phyloP scores from a whole-genome alignment of 2,113 vertebrate genomes.

The Neomonachus schauinslandi region DNA sequence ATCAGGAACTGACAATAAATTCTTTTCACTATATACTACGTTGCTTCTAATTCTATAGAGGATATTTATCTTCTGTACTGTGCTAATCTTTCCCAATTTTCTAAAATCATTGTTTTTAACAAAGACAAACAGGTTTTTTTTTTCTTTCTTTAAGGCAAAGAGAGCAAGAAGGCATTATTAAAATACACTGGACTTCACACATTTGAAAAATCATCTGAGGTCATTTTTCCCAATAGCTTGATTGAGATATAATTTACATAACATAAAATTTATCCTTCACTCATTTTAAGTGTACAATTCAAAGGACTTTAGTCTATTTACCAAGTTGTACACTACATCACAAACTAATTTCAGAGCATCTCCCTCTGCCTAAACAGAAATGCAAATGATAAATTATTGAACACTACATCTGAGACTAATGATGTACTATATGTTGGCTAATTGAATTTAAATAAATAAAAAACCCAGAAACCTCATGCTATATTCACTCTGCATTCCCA shows the following conservation, averaged over 20 bases:
- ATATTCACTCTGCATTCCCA: background rate
- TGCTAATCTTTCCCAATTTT: background rate
- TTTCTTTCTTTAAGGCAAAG: background rate
- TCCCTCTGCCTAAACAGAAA: background rate
- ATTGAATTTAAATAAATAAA: background rate
- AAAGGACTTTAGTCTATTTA: background rate
- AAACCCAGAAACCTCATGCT: background rate
- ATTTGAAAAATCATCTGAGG: background rate
- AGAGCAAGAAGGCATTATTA: background rate
- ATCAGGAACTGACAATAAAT: background rate
- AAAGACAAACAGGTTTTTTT: background rate
- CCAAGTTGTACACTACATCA: background rate
- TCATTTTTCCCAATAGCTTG: background rate
- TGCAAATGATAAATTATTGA: background rate
- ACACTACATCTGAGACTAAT: background rate
- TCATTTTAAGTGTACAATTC: background rate
- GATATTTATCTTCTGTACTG: background rate
- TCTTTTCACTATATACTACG: background rate
- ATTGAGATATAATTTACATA: background rate
- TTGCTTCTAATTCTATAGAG: background rate
- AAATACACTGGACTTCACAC: background rate
- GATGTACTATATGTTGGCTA: background rate
- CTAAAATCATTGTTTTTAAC: background rate
- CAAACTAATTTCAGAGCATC: background rate
- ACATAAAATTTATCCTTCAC: background rate